Evolutionary conservation across 2,888 invertebrate genomes (phyloP).

Genomic region (Smittia aterrima): DNA sequence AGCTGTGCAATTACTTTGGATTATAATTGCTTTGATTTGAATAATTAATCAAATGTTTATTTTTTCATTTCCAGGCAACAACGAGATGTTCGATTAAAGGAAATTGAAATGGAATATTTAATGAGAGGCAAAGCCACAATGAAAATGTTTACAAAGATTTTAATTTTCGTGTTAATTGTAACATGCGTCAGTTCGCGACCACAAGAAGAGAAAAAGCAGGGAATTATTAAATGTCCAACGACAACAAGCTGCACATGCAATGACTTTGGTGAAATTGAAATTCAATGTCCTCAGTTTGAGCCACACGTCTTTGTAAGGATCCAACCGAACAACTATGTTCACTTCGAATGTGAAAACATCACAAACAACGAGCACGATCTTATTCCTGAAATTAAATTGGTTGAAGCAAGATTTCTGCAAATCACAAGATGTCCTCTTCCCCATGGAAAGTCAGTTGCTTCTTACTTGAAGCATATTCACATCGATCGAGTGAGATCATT

Average conservation of each 20-base stretch:
- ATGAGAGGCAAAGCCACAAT: not conserved
- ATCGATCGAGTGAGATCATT: constrained; percentile 52
- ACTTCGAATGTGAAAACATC: constrained; percentile 50
- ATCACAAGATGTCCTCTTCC: constrained; percentile 52
- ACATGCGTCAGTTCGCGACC: not conserved
- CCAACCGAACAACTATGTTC: constrained; percentile 48
- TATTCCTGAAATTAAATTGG: constrained; percentile 50
- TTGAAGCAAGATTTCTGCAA: constrained; percentile 48
- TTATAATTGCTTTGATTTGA: not conserved
- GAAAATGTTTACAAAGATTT: not conserved
- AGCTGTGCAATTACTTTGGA: not conserved
- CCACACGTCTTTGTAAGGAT: constrained; percentile 50
- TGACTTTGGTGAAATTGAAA: constrained; percentile 49
- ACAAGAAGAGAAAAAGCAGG: not conserved
- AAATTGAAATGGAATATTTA: not conserved
- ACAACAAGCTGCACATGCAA: not conserved
- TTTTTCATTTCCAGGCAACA: not conserved
- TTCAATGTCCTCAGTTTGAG: constrained; percentile 49
- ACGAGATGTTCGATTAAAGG: not conserved
- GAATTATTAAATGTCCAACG: constrained; percentile 9
- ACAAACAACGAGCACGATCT: constrained; percentile 48
- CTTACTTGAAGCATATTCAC: constrained; percentile 50
- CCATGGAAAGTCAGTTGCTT: constrained; percentile 53
- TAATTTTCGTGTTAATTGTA: not conserved
- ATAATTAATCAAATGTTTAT: constrained; percentile 13